These are phyloP conservation scores for Cacoxenus indagator DNA, from an alignment of 2,888 invertebrate genomes.

Conservation along the genomic window DNA sequence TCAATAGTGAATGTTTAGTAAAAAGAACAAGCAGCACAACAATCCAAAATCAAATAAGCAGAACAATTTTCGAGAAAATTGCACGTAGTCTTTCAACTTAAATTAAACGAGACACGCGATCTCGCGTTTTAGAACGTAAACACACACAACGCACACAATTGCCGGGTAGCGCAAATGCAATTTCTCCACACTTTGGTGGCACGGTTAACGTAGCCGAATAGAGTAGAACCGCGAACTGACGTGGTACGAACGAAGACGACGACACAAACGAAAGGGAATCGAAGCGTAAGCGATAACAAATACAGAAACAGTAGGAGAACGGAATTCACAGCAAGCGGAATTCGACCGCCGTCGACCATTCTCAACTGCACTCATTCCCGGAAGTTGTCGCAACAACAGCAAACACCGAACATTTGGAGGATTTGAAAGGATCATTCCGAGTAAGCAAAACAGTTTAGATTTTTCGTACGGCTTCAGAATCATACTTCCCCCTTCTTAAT, in stretches of 20 bases:
- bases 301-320: too few species aligned
- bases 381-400: not conserved
- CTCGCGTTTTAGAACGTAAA: too few species aligned
- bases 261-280: not conserved
- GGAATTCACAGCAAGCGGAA: too few species aligned
- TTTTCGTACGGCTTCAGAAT: too few species aligned
- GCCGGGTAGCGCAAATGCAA: not conserved
- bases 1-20: not conserved
- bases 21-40: slow-evolving; percentile 2
- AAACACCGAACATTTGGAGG: too few species aligned
- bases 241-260: not conserved
- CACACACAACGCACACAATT: not conserved
- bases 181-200: not conserved
- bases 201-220: not conserved
- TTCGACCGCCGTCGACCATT: too few species aligned
- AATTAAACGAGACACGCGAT: not conserved
- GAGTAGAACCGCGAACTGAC: not conserved
- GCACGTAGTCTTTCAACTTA: not conserved
- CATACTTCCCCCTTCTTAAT: too few species aligned
- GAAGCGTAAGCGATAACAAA: too few species aligned
- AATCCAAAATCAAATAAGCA: not conserved
- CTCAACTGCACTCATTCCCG: too few species aligned
- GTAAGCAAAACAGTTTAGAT: too few species aligned
- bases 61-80: not conserved
- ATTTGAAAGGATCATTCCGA: too few species aligned